phyloP scores from a whole-genome alignment of 2,113 vertebrate species.

The Heterocephalus glaber region DNA sequence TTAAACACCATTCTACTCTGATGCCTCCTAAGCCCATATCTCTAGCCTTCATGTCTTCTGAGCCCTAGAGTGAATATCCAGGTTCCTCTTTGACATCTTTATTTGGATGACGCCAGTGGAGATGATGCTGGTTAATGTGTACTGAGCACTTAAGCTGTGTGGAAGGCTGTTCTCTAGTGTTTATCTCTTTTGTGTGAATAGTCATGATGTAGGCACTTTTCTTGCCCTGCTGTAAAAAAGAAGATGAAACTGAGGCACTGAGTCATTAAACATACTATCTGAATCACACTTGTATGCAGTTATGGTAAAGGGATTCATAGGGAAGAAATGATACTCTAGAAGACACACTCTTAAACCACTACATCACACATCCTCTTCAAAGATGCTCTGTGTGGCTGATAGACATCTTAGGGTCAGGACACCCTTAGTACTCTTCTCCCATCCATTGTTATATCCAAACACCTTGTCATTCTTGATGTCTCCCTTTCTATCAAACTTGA shows the following conservation, averaged over 20 bases:
- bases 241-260: background rate
- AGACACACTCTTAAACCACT: background rate
- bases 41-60: background rate
- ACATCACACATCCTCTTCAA: background rate
- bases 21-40: background rate
- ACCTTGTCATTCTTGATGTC: background rate
- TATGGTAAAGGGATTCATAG: background rate
- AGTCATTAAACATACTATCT: background rate
- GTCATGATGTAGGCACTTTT: background rate
- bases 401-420: background rate
- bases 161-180: background rate
- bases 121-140: background rate
- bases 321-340: background rate
- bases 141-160: background rate
- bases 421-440: background rate
- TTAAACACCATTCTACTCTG: background rate
- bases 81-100: background rate
- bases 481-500: background rate
- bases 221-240: background rate
- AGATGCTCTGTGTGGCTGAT: background rate
- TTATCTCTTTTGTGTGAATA: background rate
- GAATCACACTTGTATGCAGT: background rate
- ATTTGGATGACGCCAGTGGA: background rate
- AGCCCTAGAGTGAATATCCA: background rate
- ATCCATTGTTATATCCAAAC: background rate